Evolutionary conservation across 2,888 invertebrate genomes (phyloP).

Genomic region (Campaea margaritaria): DNA sequence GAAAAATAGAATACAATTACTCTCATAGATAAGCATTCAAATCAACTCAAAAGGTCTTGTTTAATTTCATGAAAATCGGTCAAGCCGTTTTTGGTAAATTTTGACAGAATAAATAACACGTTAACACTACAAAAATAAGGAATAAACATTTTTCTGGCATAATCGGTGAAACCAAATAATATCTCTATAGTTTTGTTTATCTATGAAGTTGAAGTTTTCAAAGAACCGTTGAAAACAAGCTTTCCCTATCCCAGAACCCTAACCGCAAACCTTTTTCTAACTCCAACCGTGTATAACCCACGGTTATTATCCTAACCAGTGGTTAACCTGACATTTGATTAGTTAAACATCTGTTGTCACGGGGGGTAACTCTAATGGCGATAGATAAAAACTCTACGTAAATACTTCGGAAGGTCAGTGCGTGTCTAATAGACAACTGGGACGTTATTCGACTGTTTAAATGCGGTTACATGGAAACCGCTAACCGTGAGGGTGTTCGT

Average conservation of each 20-base stretch:
- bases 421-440: conserved; percentile 8
- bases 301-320: conserved; percentile 39
- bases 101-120: too few species aligned
- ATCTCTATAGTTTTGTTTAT: too few species aligned
- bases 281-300: conserved; percentile 14
- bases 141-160: too few species aligned
- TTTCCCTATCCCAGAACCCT: not conserved
- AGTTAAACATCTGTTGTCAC: conserved; percentile 43
- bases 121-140: too few species aligned
- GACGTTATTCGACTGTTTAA: not conserved
- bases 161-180: too few species aligned
- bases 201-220: not conserved
- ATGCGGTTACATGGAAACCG: too few species aligned
- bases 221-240: not conserved
- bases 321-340: conserved; percentile 55
- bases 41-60: too few species aligned
- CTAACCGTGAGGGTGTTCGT: too few species aligned
- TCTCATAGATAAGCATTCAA: too few species aligned
- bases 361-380: conserved; percentile 28
- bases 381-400: conserved; percentile 29
- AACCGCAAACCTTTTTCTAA: conserved; percentile 23
- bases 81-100: too few species aligned
- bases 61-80: too few species aligned
- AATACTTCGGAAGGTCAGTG: conserved; percentile 30
- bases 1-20: too few species aligned